Base-by-base conservation (phyloP, 2,797 vertebrate species). In the Leucoraja ocellata region DNA sequence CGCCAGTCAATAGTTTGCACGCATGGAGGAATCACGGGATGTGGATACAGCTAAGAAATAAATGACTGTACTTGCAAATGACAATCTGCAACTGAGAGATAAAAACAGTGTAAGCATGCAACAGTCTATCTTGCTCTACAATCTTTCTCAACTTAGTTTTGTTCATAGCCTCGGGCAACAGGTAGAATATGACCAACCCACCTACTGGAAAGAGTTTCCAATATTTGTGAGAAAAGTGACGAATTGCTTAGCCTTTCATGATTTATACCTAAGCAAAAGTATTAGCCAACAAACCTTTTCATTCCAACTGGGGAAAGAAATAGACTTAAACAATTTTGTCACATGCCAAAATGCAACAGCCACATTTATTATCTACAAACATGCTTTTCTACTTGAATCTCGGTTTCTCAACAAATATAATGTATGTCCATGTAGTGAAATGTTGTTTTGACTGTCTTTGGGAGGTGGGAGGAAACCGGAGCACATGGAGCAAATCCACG, bases 351-450 rank as follows among this genome's bases (percentile, higher is more conserved):
- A 92, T 92, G 39, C 71, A 76, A 9, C 39, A 23, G 21, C 18
- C 68, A 91, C 46, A 91, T 92, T 54, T 92, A 92, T 76, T 74
- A 16, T 54, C 90, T n/a, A 76, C 90, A 58, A 76, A 58, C 71
- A 92, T 71, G 39, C 5, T 74, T 11, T 25, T 92, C 25, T 54
- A 25, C 39, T 39, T 91, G 90, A 14, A 25, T 36, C 90, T 91
- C 71, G 54, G 68, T 36, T 25, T 76, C 46, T 11, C 90, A 76
- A 54, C 46, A 76, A 76, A 92, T 39, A 91, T 28, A 68, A 73
- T 76, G 23, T 28, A 92, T 76, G 46, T 54, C 46, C 46, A 54
- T 54, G 4, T 5, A 5, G 46, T 54, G 46, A 54, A 54, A 54
- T 54, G 46, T 54, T 54, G 46, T 54, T 54, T 54, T 54, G 46